Conservation (phyloP, 2,888 invertebrate genomes). For the Galeruca laticollis region DNA sequence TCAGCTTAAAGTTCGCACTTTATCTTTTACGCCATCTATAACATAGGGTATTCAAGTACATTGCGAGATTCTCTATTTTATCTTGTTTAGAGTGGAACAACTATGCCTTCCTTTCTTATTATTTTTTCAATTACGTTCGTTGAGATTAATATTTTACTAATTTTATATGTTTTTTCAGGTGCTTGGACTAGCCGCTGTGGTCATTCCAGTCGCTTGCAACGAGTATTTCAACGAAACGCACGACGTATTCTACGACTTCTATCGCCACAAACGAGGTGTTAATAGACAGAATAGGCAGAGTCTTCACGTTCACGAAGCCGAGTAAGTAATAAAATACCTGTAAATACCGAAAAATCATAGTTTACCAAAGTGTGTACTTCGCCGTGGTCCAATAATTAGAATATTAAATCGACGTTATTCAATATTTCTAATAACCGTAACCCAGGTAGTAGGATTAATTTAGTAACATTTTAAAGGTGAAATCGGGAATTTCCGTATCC, state of each 20-base stretch:
- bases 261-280: constrained; percentile 57
- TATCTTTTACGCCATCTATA: no score
- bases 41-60: no score
- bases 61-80: no score
- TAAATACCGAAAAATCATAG: not conserved
- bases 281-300: constrained; percentile 44
- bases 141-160: not conserved
- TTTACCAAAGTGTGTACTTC: not conserved
- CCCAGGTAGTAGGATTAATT: no score
- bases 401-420: no score
- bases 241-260: constrained; percentile 49
- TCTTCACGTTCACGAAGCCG: constrained; percentile 25
- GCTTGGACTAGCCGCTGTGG: constrained; percentile 73
- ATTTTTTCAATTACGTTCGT: not conserved
- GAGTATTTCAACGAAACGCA: constrained; percentile 60
- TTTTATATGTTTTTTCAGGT: constrained; percentile 64
- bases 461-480: no score
- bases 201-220: constrained; percentile 61
- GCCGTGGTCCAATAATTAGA: not conserved
- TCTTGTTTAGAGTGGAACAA: no score
- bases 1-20: no score
- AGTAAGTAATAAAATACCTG: constrained; percentile 37
- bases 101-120: no score
- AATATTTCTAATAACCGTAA: no score
- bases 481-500: no score